phyloP scores from a whole-genome alignment of 2,113 vertebrate species.

The Lates calcarifer region DNA sequence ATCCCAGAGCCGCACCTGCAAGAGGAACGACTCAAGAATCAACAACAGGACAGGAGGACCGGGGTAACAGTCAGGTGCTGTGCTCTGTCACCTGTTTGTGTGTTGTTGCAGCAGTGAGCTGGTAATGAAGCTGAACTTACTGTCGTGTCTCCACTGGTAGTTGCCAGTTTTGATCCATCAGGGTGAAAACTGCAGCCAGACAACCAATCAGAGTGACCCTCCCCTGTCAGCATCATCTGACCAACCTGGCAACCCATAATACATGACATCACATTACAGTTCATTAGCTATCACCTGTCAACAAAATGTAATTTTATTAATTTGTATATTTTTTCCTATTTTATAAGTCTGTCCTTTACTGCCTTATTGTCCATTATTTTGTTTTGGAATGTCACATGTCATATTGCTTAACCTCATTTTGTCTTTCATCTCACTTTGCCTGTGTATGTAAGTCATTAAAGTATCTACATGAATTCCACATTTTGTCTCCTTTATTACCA shows the following conservation, averaged over 20 bases:
- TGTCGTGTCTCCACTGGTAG: constrained; percentile 66
- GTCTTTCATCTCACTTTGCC: too few species aligned
- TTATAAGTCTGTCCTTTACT: too few species aligned
- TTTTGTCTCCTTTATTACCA: too few species aligned
- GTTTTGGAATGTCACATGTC: too few species aligned
- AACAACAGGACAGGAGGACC: background rate
- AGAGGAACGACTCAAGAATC: background rate
- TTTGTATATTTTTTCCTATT: too few species aligned
- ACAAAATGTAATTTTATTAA: too few species aligned
- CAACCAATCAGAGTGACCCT: constrained; percentile 71
- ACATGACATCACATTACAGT: background rate
- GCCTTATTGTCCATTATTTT: too few species aligned
- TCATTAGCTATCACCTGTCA: too few species aligned
- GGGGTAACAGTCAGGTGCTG: too few species aligned
- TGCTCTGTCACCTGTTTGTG: background rate
- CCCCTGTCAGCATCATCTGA: constrained; percentile 56
- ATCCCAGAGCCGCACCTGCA: constrained; percentile 70
- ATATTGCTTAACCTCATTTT: too few species aligned
- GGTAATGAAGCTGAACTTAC: constrained; percentile 6
- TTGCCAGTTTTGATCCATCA: constrained; percentile 56
- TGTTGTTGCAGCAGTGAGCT: background rate
- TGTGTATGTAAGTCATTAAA: too few species aligned
- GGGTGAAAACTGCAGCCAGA: constrained; percentile 68
- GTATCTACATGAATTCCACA: too few species aligned
- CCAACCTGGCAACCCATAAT: constrained; percentile 42